These are phyloP conservation scores for Canis aureus DNA, from an alignment of 2,113 vertebrate species.

Conservation along the genomic window DNA sequence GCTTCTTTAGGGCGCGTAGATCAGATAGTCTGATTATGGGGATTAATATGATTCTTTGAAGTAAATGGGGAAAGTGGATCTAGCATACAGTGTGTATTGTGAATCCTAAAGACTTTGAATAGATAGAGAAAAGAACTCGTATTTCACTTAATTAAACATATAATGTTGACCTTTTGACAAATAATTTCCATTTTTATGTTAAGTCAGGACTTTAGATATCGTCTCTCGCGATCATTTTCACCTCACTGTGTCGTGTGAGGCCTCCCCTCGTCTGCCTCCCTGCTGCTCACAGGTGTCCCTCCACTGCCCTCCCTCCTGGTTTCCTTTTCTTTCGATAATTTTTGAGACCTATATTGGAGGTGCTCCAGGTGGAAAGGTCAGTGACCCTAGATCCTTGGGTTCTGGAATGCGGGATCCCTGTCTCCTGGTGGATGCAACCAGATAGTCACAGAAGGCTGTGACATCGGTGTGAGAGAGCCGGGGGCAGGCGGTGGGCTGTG, in stretches of 20 bases:
- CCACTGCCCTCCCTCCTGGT: background rate
- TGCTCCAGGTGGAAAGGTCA: background rate
- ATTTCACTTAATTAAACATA: background rate
- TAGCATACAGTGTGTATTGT: background rate
- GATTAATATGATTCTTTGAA: background rate
- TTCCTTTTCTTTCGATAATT: background rate
- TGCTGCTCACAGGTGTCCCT: background rate
- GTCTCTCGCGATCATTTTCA: background rate
- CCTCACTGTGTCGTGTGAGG: background rate
- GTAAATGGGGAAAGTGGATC: background rate
- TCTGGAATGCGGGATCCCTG: background rate
- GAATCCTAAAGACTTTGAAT: conserved; percentile 26
- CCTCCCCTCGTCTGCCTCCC: accelerated
- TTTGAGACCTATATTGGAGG: background rate
- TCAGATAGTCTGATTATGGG: background rate
- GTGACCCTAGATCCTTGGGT: background rate
- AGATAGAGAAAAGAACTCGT: background rate
- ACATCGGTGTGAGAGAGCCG: background rate
- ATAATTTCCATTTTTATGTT: background rate
- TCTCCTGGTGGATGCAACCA: background rate
- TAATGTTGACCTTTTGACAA: background rate
- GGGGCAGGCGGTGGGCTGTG: too few species aligned
- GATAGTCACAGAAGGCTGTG: background rate
- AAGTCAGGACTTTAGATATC: background rate
- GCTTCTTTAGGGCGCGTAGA: background rate